A percentile compares a stretch with the other conserved stretches of the same genome.
phyloP scores from a whole-genome alignment of 2,888 invertebrate species.

The Platyscelio sp. region DNA sequence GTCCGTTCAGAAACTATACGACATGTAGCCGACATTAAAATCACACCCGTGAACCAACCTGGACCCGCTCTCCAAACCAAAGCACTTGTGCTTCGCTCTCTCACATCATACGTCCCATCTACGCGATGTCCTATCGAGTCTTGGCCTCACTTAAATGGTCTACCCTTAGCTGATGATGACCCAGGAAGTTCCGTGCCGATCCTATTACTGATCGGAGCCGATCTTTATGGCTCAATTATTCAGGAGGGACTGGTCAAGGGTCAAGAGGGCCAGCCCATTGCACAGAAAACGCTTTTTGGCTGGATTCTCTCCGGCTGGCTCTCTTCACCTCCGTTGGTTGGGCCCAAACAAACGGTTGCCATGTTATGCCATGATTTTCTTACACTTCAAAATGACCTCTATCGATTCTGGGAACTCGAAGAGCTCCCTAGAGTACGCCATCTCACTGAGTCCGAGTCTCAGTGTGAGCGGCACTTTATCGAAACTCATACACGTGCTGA shows the following conservation, averaged over 20 bases:
- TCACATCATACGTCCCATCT: neutral
- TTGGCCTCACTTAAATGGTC: conserved; percentile 17
- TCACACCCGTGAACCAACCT: neutral
- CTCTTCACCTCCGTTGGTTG: neutral
- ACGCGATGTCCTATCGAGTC: neutral
- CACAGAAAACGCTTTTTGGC: neutral
- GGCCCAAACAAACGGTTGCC: neutral
- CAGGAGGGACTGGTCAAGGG: conserved; percentile 10
- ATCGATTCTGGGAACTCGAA: neutral
- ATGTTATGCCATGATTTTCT: neutral
- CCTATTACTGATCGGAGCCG: conserved; percentile 27
- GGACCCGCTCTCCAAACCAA: neutral
- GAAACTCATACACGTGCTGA: neutral
- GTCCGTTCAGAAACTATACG: neutral
- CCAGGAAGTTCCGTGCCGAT: neutral
- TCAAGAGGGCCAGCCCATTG: conserved; percentile 9
- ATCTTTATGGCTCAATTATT: conserved; percentile 17
- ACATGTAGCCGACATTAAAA: neutral
- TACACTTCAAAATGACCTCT: neutral
- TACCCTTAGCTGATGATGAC: conserved; percentile 11
- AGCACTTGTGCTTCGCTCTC: neutral
- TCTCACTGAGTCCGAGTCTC: too few species aligned
- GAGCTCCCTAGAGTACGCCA: neutral
- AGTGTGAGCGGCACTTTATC: neutral
- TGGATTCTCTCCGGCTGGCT: neutral